These are phyloP conservation scores for Antheraea pernyi DNA, from an alignment of 1,140 invertebrate genomes.

Conservation along the genomic window DNA sequence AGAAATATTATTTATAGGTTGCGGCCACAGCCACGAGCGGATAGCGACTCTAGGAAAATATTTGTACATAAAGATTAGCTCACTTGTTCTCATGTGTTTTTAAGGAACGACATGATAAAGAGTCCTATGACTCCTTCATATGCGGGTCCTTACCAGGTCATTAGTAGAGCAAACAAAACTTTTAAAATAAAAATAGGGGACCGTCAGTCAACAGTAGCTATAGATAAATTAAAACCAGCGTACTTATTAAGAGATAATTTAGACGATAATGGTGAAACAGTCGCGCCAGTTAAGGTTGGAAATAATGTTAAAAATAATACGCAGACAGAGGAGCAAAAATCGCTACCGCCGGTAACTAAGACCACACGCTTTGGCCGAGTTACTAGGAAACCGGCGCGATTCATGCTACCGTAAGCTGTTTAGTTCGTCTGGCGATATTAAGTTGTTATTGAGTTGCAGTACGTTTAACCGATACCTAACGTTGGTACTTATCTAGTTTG, in stretches of 20 bases:
- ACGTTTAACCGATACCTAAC: too few species aligned
- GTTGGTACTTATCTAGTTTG: too few species aligned
- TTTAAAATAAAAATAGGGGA: constrained; percentile 13
- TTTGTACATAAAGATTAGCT: constrained; percentile 24
- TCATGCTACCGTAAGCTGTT: neutral
- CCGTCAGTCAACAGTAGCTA: constrained; percentile 2
- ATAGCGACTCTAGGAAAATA: constrained; percentile 11
- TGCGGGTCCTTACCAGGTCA: constrained; percentile 19
- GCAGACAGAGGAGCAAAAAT: neutral
- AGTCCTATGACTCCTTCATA: constrained; percentile 20
- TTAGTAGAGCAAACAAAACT: constrained; percentile 9
- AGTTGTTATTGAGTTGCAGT: too few species aligned
- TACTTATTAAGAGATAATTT: neutral
- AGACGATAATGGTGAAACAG: neutral
- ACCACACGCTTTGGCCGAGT: constrained; percentile 1
- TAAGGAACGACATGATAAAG: constrained; percentile 15
- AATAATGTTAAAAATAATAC: too few species aligned
- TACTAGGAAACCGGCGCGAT: constrained; percentile 1
- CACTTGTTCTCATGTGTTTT: constrained; percentile 19
- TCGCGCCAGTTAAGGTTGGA: neutral
- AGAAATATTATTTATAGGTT: constrained; percentile 10
- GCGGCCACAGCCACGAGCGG: constrained; percentile 5
- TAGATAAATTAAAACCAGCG: constrained; percentile 16
- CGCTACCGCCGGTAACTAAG: neutral
- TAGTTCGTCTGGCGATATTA: too few species aligned